Evolutionary conservation across 2,888 invertebrate species (phyloP).

Genomic region (Lepidocyrtoides sp.): DNA sequence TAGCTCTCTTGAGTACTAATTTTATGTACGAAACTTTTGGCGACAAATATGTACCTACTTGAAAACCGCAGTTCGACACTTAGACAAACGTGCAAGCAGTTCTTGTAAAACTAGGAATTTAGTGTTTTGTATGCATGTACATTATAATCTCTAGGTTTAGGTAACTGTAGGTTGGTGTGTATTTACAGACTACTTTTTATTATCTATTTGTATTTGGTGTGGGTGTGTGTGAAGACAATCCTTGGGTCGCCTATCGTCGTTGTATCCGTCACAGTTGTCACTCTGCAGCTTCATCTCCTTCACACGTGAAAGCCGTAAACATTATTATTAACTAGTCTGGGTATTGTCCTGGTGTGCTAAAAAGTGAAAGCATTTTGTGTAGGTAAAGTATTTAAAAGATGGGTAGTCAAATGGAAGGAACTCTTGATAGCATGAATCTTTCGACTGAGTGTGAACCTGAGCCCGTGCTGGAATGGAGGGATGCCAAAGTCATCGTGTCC

Average conservation of each 20-base stretch:
- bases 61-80: background rate
- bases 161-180: background rate
- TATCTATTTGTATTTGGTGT: background rate
- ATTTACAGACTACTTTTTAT: background rate
- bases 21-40: background rate
- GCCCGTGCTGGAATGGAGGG: constrained; percentile 94
- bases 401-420: constrained; percentile 77
- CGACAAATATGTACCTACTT: background rate
- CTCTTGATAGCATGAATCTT: constrained; percentile 79
- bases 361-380: background rate
- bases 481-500: constrained; percentile 92
- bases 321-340: constrained; percentile 34
- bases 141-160: background rate
- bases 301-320: constrained; percentile 31
- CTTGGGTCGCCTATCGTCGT: constrained; percentile 10
- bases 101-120: background rate
- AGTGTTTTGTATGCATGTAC: too few relatives aligned
- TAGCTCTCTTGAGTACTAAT: background rate
- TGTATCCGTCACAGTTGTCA: constrained; percentile 18
- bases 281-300: constrained; percentile 12
- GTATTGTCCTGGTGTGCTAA: background rate
- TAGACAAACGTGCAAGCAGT: background rate
- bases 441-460: constrained; percentile 90
- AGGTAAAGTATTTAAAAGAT: constrained; percentile 29
- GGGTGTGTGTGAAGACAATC: background rate